These are phyloP conservation scores for Gambelia wislizenii DNA, from an alignment of 2,797 vertebrate genomes.

Conservation along the genomic window DNA sequence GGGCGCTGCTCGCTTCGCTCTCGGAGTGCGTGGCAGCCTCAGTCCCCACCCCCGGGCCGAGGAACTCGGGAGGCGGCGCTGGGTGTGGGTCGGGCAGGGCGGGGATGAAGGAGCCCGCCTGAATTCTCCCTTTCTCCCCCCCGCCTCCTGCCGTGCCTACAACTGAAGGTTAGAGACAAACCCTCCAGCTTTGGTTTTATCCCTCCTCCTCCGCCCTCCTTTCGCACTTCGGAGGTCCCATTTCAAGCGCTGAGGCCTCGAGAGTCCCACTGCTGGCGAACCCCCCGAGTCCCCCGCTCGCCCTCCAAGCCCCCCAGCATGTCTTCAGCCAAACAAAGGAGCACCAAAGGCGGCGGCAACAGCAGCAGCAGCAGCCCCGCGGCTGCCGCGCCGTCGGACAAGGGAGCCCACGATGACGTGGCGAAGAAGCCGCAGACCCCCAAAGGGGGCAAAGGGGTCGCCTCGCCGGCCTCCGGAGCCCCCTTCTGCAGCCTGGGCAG, in stretches of 20 bases:
- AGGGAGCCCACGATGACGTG: slow-evolving; percentile 78
- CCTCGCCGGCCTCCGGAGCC: slow-evolving; percentile 27
- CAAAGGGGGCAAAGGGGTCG: slow-evolving; percentile 49
- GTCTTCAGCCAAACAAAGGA: slow-evolving; percentile 79
- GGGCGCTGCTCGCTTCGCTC: background rate
- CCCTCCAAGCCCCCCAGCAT: slow-evolving; percentile 53
- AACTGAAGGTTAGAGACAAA: slow-evolving; percentile 42
- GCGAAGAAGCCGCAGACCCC: slow-evolving; percentile 67
- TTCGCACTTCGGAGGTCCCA: background rate
- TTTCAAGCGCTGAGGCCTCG: background rate
- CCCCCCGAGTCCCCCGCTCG: background rate
- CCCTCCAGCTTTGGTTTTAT: background rate
- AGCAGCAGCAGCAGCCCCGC: slow-evolving; percentile 63
- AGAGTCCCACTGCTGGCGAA: too few relatives aligned
- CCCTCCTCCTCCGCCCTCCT: too few relatives aligned
- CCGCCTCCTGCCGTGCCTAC: background rate
- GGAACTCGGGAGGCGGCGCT: slow-evolving; percentile 17
- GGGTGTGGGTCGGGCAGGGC: slow-evolving; percentile 48
- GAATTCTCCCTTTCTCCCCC: slow-evolving; percentile 16
- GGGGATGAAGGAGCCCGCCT: background rate
- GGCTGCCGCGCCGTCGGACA: slow-evolving; percentile 62
- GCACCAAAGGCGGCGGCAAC: slow-evolving; percentile 71
- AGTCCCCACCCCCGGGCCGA: background rate
- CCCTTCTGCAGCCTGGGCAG: slow-evolving; percentile 60
- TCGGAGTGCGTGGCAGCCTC: slow-evolving; percentile 63